A percentile compares a stretch with the other conserved stretches of the same genome.
Evolutionary conservation across 2,888 invertebrate species (phyloP).

Genomic region (Microchrysa polita): DNA sequence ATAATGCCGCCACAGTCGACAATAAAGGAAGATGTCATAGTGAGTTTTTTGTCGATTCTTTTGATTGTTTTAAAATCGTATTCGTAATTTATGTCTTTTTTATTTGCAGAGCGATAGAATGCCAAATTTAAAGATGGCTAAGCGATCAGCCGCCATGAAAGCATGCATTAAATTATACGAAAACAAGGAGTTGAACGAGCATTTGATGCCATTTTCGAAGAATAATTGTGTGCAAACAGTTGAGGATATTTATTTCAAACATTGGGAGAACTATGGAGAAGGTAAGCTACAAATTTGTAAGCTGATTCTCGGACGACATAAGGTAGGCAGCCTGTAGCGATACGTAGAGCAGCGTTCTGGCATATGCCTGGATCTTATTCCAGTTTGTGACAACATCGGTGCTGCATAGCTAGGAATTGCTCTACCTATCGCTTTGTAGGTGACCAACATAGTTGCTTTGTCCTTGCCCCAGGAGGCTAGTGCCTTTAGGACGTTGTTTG

Average conservation of each 20-base stretch:
- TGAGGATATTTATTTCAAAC: conserved; percentile 69
- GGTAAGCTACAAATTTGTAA: conserved; percentile 41
- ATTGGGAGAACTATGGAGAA: conserved; percentile 66
- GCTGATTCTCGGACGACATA: too few species aligned
- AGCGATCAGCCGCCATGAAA: conserved; percentile 83
- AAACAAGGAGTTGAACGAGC: conserved; percentile 76
- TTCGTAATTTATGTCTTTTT: conserved; percentile 37
- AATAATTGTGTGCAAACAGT: conserved; percentile 56
- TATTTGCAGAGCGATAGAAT: conserved; percentile 71
- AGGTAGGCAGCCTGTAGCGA: too few species aligned
- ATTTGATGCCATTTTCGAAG: conserved; percentile 71
- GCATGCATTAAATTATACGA: conserved; percentile 77
- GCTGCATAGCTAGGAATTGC: too few species aligned
- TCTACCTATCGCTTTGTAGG: too few species aligned
- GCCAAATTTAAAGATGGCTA: conserved; percentile 71
- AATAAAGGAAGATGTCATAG: conserved; percentile 74
- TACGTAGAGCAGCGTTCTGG: too few species aligned
- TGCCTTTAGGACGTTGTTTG: too few species aligned
- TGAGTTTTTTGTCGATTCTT: conserved; percentile 61
- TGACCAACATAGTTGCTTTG: too few species aligned
- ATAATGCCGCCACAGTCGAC: conserved; percentile 82
- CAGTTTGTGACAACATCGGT: too few species aligned
- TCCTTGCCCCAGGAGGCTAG: too few species aligned
- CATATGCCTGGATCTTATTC: too few species aligned
- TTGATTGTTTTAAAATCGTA: not conserved